A percentile compares a stretch with the other conserved stretches of the same genome.
Evolutionary conservation across 2,888 invertebrate genomes (phyloP).

Genomic region (Onthophagus sagittarius): DNA sequence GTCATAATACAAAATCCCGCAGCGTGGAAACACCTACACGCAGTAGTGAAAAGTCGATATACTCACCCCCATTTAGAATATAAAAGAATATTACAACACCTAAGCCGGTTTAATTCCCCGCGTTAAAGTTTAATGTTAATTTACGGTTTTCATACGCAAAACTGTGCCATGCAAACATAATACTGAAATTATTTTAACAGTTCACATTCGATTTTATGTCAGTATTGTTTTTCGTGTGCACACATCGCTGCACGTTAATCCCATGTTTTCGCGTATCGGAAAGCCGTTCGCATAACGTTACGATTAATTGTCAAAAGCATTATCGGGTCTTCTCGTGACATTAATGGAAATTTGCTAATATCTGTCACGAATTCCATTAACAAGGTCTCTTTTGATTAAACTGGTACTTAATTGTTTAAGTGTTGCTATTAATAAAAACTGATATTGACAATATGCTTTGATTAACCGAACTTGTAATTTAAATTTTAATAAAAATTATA

Average conservation of each 20-base stretch:
- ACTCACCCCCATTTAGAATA: not conserved
- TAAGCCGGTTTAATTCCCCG: not conserved
- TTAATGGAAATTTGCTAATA: not conserved
- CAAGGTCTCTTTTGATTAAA: too few species aligned
- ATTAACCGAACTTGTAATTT: too few species aligned
- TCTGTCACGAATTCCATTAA: not conserved
- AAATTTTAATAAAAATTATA: too few species aligned
- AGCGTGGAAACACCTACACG: not conserved
- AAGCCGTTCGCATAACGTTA: not conserved
- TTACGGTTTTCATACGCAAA: not conserved
- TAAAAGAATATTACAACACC: not conserved
- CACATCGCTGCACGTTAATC: not conserved
- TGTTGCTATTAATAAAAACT: too few species aligned
- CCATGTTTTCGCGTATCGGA: not conserved
- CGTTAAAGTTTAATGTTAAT: not conserved
- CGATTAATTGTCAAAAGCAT: not conserved
- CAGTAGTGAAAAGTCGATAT: not conserved
- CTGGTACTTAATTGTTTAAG: too few species aligned
- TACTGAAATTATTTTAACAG: not conserved
- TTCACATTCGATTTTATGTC: not conserved
- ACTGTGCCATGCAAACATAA: not conserved
- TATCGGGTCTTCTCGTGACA: not conserved
- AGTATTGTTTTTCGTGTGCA: not conserved
- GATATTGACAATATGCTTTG: too few species aligned
- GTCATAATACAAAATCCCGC: not conserved